Evolutionary conservation across 2,888 invertebrate species (phyloP), one percentile per base, ranked within the genome.

Genomic region (Lepidochrysops patricia): DNA sequence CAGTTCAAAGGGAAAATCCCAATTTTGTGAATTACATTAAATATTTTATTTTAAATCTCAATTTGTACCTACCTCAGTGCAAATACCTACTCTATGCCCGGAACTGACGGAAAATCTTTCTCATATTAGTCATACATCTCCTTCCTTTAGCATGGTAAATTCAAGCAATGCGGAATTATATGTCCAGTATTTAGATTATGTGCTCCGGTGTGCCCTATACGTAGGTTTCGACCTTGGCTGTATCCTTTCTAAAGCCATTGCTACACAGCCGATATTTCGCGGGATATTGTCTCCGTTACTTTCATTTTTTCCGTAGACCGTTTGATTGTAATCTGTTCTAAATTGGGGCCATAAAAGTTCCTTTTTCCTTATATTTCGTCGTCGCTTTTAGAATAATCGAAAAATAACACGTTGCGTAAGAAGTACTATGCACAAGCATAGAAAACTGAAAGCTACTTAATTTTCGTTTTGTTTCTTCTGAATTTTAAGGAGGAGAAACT

Each of bases 161-260:
- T 50, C n/a, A 6, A 50, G 50, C 25, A 13, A 50, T 50, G 50
- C 50, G 50, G 50, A 50, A 50, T 50, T 13, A 13, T 50, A 50
- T 15, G 13, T 26, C 26, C 50, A 50, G 50, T 26, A 50, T 50
- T 50, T 50, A 50, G 50, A 26, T 43, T 19, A 43, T 43, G 12
- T 43, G 9, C 43, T 43, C 6, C 43, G 19, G 50, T 50, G 25
- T 26, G 50, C 50, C 26, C 25, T 50, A 26, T 50, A 50, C 6
- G 26, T n/a, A 4, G 37, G 13, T n/a, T 13, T 50, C 60, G 62
- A 60, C 74, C 74, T 73, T 72, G 69, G 57, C 57, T 32, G 27
- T 63, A 68, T 72, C 73, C 73, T 72, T 73, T 73, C 73, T 73
- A 73, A 73, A 68, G 57, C 70, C 68, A 67, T 68, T 67, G 67